These are phyloP conservation scores for Cherax destructor DNA, from an alignment of 1,140 invertebrate genomes.

Conservation along the genomic window DNA sequence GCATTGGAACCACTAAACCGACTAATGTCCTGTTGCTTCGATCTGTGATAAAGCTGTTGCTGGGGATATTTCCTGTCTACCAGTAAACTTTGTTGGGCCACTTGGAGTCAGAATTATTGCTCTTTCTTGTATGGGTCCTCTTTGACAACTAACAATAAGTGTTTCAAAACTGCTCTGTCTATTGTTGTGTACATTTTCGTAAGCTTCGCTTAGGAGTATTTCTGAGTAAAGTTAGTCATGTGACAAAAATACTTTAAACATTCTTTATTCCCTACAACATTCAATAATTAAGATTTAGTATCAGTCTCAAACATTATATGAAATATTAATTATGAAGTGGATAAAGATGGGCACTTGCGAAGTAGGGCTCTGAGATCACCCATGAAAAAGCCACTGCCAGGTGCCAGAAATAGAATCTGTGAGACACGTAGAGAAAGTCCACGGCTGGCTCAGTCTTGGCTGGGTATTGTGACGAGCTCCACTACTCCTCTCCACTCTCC, in stretches of 20 bases:
- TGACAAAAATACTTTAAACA: not conserved
- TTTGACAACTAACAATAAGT: slow-evolving; percentile 26
- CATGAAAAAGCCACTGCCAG: slow-evolving; percentile 53
- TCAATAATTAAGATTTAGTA: not conserved
- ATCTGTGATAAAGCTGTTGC: slow-evolving; percentile 44
- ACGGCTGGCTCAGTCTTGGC: slow-evolving; percentile 57
- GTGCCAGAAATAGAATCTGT: slow-evolving; percentile 51
- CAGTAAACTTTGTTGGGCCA: slow-evolving; percentile 13
- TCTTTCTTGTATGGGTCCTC: not conserved
- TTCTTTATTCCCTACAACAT: not conserved
- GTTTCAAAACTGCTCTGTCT: slow-evolving; percentile 9
- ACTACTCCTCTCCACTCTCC: slow-evolving; percentile 45
- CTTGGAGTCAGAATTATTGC: slow-evolving; percentile 3
- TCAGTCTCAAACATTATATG: not conserved
- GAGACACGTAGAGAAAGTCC: slow-evolving; percentile 38
- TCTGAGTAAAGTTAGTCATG: not conserved
- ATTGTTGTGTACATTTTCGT: slow-evolving; percentile 9
- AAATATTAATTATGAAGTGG: slow-evolving; percentile 16
- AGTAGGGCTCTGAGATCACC: slow-evolving; percentile 58
- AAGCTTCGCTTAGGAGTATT: slow-evolving; percentile 26
- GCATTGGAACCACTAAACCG: not conserved
- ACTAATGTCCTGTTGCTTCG: slow-evolving; percentile 46
- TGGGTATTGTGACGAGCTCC: slow-evolving; percentile 53
- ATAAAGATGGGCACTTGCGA: slow-evolving; percentile 44
- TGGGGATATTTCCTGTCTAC: slow-evolving; percentile 1